Evolutionary conservation across 30 jellyfish, hydroid and myxozoan genomes (phyloP), one percentile per base, ranked within the genome.

Genomic region (Pseudorhiza aurosa): DNA sequence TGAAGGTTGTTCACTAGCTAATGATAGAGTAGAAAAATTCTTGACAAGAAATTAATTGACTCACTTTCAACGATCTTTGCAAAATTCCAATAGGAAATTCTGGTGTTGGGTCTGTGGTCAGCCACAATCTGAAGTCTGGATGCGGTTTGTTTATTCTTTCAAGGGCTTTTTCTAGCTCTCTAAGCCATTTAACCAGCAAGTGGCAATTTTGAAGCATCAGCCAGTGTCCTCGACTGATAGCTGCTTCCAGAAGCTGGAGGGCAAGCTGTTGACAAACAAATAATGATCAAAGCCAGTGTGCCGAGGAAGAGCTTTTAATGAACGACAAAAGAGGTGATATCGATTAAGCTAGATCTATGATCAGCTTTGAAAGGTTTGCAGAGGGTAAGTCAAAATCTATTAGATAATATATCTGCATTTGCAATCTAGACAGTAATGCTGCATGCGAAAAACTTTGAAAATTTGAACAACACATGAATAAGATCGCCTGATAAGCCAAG

Each of bases 101-200:
- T n/a, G 98, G 98, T 50, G 98, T 90, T 10, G 98, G 98, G 40
- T 90, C 98, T 12, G 98, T 90, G 0, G 98, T 90, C 36, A 90
- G 88, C 98, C 98, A 90, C 17, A 90, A 50, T 33, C 98, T 70
- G 88, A 90, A 90, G 53, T 90, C 98, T 12, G 98, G 98, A 56
- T 90, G 98, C 18, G 98, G 98, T 45, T 84, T 83, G 51, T 60
- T 50, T 8, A 90, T 83, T 46, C 83, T 90, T 35, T 90, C 98
- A 68, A 90, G 75, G 42, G 87, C 94, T 60, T 90, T 90, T 63
- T 90, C 98, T 46, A 90, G 81, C 28, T 90, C 98, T 14, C 96
- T 72, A 37, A 90, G 73, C 98, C 98, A 90, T 72, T 84, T 90
- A 31, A 90, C 98, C 8, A 90, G 95, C 77, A 90, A 64, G 79